phyloP scores from a whole-genome alignment of 2,797 vertebrate species.

The Uromys caudimaculatus region DNA sequence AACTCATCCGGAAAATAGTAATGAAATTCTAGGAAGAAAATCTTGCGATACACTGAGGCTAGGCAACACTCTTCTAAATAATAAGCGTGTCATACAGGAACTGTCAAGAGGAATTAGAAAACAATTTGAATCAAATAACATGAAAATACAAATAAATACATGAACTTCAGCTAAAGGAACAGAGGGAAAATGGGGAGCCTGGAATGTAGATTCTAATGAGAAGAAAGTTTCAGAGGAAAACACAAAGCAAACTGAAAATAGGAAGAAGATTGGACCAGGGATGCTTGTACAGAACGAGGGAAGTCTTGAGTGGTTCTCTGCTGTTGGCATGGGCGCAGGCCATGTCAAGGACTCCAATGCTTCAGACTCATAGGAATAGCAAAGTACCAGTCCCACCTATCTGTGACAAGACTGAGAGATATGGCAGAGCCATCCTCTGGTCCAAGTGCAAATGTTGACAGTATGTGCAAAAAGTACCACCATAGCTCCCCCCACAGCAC shows the following conservation, averaged over 20 bases:
- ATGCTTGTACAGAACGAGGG: neutral
- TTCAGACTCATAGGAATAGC: too few relatives aligned
- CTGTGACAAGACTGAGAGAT: too few relatives aligned
- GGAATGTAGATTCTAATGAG: neutral
- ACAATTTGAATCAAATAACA: neutral
- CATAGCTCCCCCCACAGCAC: too few relatives aligned
- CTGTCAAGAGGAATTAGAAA: slow-evolving; percentile 15
- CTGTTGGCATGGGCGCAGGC: neutral
- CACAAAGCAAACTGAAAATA: neutral
- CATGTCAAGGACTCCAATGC: neutral
- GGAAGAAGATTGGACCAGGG: neutral
- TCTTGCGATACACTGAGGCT: neutral
- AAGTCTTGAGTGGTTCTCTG: neutral
- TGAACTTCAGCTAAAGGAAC: neutral
- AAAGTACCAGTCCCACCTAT: neutral
- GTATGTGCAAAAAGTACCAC: neutral
- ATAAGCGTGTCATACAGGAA: neutral
- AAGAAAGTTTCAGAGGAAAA: neutral
- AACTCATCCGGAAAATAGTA: slow-evolving; percentile 22
- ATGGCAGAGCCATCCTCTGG: neutral
- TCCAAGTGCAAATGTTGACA: neutral
- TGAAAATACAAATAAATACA: slow-evolving; percentile 14
- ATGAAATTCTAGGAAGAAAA: neutral
- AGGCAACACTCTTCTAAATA: neutral
- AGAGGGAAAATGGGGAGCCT: slow-evolving; percentile 8